Percentiles rank a stretch among this genome's conserved stretches.
Conservation (phyloP, 1,140 invertebrate genomes). For the Saccostrea cuccullata region DNA sequence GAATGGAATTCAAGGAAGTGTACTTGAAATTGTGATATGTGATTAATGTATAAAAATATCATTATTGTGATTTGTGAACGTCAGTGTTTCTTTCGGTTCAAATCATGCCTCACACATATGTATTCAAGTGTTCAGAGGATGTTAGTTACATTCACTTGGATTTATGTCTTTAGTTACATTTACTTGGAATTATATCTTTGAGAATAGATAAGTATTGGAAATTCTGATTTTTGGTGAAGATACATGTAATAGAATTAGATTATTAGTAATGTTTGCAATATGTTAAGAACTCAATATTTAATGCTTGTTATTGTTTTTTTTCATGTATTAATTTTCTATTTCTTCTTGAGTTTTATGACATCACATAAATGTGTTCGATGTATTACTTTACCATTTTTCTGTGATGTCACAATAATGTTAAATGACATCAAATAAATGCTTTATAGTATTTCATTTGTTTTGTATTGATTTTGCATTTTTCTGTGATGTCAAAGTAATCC, state of each 20-base stretch:
- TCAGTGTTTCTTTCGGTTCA: not conserved
- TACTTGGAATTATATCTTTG: not conserved
- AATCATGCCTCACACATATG: not conserved
- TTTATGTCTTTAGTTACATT: not conserved
- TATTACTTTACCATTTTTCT: not conserved
- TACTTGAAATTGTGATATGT: too few species aligned
- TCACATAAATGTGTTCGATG: not conserved
- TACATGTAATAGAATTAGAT: too few species aligned
- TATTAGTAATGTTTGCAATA: not conserved
- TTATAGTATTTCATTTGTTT: not conserved
- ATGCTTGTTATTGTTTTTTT: not conserved
- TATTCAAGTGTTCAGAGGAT: too few species aligned
- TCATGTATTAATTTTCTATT: not conserved
- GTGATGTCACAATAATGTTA: not conserved
- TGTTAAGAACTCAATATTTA: not conserved
- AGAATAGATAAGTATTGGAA: too few species aligned
- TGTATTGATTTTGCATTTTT: constrained; percentile 1
- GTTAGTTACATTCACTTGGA: too few species aligned
- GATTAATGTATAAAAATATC: too few species aligned
- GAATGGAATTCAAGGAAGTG: too few species aligned
- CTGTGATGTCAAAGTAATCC: not conserved
- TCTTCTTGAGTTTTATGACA: not conserved
- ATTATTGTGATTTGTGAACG: too few species aligned
- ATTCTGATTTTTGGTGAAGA: too few species aligned
- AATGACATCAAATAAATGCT: constrained; percentile 5